A percentile compares a stretch with the other conserved stretches of the same genome.
These are phyloP conservation scores for Champsocephalus gunnari DNA, from an alignment of 2,797 vertebrate genomes.

Conservation along the genomic window DNA sequence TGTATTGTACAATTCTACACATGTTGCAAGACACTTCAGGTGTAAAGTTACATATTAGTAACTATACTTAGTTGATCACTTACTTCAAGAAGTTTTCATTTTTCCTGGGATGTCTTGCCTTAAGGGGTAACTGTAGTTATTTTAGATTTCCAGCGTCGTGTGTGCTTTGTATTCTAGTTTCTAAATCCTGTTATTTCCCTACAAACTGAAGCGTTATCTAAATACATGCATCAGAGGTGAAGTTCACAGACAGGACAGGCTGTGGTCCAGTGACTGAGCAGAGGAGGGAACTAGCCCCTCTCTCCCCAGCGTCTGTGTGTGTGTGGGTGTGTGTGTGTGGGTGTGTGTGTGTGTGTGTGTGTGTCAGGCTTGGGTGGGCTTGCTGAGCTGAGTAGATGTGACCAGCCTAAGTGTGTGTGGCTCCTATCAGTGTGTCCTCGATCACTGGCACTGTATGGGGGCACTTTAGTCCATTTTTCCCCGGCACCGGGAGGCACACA, in stretches of 20 bases:
- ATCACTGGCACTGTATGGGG: conserved; percentile 78
- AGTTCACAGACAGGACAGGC: conserved; percentile 32
- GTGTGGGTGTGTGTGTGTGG: conserved; percentile 29
- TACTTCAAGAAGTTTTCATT: no score
- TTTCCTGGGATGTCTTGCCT: no score
- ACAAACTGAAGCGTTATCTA: conserved; percentile 22
- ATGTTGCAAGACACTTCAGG: no score
- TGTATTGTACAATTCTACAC: no score
- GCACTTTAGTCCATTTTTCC: conserved; percentile 77
- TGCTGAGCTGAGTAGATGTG: conserved; percentile 75
- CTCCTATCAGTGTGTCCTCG: conserved; percentile 82
- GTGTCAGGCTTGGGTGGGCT: conserved; percentile 51
- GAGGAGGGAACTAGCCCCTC: conserved; percentile 35
- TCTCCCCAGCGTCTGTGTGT: not conserved
- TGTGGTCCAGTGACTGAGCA: conserved; percentile 62
- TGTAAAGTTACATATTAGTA: no score
- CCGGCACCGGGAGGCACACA: conserved; percentile 53
- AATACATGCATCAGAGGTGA: conserved; percentile 3
- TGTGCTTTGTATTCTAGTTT: not conserved
- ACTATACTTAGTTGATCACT: no score
- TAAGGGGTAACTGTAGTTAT: not conserved
- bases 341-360: conserved; percentile 34
- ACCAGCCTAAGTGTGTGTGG: conserved; percentile 80
- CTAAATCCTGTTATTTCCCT: conserved; percentile 14
- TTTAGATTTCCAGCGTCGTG: not conserved